phyloP scores from a whole-genome alignment of 2,113 vertebrate genomes.

The Gobius niger region DNA sequence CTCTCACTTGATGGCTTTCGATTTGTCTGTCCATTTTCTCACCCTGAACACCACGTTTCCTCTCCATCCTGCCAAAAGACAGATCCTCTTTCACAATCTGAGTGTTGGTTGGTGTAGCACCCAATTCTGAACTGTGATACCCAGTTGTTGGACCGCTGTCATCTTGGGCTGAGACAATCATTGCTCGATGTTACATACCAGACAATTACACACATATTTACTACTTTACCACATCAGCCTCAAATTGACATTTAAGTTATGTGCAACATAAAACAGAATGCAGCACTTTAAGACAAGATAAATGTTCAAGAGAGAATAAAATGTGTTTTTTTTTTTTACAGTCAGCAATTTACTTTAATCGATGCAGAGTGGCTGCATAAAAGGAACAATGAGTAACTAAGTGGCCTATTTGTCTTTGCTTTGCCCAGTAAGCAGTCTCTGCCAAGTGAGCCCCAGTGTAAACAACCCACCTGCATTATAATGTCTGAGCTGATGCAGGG shows the following conservation, averaged over 20 bases:
- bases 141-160: slow-evolving; percentile 43
- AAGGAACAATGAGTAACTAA: slow-evolving; percentile 1
- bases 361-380: neutral
- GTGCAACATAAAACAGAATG: neutral
- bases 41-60: neutral
- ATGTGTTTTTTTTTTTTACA: slow-evolving; percentile 10
- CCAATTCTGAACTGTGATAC: slow-evolving; percentile 19
- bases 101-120: neutral
- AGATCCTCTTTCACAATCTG: slow-evolving; percentile 31
- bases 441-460: neutral
- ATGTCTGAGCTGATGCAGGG: neutral
- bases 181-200: slow-evolving; percentile 2
- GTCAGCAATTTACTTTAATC: slow-evolving; percentile 4
- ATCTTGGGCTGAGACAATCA: slow-evolving; percentile 31
- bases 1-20: slow-evolving; percentile 43
- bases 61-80: neutral
- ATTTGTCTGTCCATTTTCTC: slow-evolving; percentile 38
- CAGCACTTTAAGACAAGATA: neutral
- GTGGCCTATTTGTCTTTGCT: slow-evolving; percentile 7
- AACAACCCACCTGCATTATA: slow-evolving; percentile 3
- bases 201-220: neutral
- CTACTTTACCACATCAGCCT: neutral
- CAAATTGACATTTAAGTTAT: neutral
- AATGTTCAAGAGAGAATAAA: neutral
- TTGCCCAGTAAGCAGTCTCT: neutral